Conservation (phyloP, 1,140 invertebrate species). For the Cydia pomonella region DNA sequence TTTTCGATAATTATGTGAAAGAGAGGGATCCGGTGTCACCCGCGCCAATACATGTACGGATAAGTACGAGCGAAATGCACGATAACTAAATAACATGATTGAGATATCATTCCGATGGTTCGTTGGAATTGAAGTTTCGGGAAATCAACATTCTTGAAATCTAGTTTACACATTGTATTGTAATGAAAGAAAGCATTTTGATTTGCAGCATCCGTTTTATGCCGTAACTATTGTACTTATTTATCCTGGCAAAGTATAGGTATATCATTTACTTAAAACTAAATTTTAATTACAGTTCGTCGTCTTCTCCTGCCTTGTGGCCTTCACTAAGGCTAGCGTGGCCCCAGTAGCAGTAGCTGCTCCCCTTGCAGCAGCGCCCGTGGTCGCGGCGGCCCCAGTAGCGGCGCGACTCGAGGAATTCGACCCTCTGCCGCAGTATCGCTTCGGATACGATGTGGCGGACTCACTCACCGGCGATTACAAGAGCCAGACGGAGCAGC, state of each 20-base stretch:
- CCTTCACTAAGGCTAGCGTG: conserved; percentile 50
- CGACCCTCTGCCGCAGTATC: conserved; percentile 84
- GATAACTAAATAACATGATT: too few relatives aligned
- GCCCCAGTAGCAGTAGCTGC: conserved; percentile 62
- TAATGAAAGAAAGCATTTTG: neutral
- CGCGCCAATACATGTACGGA: too few relatives aligned
- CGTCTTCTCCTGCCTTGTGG: conserved; percentile 63
- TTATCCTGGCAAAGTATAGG: neutral
- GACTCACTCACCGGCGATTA: conserved; percentile 81
- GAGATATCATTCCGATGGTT: too few relatives aligned
- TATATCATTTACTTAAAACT: neutral
- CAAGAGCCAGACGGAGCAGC: conserved; percentile 75
- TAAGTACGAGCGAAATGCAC: too few relatives aligned
- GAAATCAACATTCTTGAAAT: neutral
- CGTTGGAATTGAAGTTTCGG: too few relatives aligned
- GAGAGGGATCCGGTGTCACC: too few relatives aligned
- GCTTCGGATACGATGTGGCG: conserved; percentile 85
- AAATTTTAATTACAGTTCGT: conserved; percentile 54
- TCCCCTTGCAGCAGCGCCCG: conserved; percentile 54
- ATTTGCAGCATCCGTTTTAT: too few relatives aligned
- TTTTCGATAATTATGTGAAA: too few relatives aligned
- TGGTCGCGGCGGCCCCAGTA: conserved; percentile 62
- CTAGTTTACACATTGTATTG: neutral
- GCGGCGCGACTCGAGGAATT: conserved; percentile 74
- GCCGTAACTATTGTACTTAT: too few relatives aligned